Percentiles rank a stretch among this genome's conserved stretches.
Conservation (phyloP, 2,113 vertebrate genomes). For the Callipepla squamata region DNA sequence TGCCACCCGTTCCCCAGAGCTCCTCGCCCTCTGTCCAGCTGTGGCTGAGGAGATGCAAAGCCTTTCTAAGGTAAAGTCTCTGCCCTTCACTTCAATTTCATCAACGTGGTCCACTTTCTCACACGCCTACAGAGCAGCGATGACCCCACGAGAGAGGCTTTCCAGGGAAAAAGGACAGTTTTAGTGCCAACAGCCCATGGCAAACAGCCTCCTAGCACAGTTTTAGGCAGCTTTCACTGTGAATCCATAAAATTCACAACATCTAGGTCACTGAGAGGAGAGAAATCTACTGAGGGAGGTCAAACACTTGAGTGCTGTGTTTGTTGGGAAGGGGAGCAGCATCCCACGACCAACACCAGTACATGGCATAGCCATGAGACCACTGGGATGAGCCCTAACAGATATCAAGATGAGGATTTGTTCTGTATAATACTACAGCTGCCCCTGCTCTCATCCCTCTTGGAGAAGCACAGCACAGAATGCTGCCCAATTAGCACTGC, state of each 20-base stretch:
- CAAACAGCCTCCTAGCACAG: neutral
- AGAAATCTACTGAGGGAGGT: neutral
- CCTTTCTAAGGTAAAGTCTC: neutral
- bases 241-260: neutral
- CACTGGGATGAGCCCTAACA: neutral
- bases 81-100: neutral
- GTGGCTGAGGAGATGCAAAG: neutral
- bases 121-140: neutral
- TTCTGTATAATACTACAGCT: neutral
- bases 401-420: neutral
- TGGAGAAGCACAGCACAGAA: accelerated
- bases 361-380: accelerated
- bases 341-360: neutral
- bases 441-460: neutral
- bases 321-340: neutral
- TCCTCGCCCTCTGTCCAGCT: neutral
- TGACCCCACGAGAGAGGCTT: neutral
- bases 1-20: neutral
- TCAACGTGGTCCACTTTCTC: neutral
- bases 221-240: neutral
- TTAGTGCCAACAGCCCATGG: neutral
- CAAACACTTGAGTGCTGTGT: neutral
- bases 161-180: neutral
- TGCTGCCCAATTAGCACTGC: neutral
- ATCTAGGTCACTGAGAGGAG: neutral